phyloP scores from a whole-genome alignment of 2,888 invertebrate genomes.

The Standfussiana lucernea region DNA sequence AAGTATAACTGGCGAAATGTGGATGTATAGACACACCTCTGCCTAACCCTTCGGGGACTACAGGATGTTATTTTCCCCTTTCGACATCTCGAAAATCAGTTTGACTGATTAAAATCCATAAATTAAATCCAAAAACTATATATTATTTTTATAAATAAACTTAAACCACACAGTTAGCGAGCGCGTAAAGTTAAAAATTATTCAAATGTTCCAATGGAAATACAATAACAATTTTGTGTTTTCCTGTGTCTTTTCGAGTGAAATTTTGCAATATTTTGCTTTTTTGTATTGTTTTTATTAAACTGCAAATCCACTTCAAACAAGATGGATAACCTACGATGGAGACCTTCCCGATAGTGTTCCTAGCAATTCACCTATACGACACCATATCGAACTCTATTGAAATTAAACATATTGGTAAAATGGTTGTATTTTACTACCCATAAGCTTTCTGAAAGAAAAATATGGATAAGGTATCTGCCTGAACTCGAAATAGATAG shows the following conservation, averaged over 20 bases:
- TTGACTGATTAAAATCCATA: not conserved
- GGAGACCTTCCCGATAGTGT: not conserved
- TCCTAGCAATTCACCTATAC: not conserved
- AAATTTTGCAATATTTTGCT: not conserved
- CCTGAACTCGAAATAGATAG: too few species aligned
- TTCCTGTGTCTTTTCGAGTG: not conserved
- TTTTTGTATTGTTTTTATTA: not conserved
- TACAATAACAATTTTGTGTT: not conserved
- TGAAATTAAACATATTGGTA: too few species aligned
- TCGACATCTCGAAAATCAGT: not conserved
- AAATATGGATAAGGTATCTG: too few species aligned
- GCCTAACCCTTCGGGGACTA: too few species aligned
- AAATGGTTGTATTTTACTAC: too few species aligned
- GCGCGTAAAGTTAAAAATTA: constrained; percentile 26
- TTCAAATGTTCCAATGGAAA: not conserved
- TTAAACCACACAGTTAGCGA: not conserved
- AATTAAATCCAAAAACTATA: too few species aligned
- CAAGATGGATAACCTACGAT: too few species aligned
- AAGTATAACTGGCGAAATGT: too few species aligned
- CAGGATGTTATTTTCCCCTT: too few species aligned
- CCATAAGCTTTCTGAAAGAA: too few species aligned
- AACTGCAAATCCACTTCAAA: not conserved
- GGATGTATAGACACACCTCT: too few species aligned
- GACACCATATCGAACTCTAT: not conserved
- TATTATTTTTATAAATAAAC: constrained; percentile 2